Percentiles rank a stretch among this genome's conserved stretches.
phyloP scores from a whole-genome alignment of 2,888 invertebrate species.

The Acrocyrtus sp. region DNA sequence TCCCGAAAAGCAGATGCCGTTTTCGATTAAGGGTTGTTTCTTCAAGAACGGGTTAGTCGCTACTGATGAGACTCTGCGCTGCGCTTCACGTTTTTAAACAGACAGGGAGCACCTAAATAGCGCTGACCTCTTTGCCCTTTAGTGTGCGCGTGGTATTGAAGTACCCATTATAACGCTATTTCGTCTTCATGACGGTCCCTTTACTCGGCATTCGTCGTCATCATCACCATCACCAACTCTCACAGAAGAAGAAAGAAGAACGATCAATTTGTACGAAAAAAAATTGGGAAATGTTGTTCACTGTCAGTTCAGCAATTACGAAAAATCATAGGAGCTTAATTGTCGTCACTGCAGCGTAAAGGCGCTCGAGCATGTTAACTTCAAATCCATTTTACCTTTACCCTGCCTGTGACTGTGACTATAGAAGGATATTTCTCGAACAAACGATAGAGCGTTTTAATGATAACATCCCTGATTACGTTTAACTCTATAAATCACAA shows the following conservation, averaged over 20 bases:
- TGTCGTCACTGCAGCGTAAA: neutral
- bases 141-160: neutral
- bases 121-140: slow-evolving; percentile 36
- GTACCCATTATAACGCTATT: neutral
- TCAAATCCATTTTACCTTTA: neutral
- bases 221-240: slow-evolving; percentile 20
- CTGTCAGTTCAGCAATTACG: slow-evolving; percentile 37
- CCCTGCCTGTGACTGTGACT: too few species aligned
- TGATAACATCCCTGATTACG: neutral
- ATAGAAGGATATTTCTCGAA: too few species aligned
- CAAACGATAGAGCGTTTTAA: neutral
- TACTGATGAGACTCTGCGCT: slow-evolving; percentile 22
- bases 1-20: neutral
- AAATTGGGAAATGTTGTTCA: slow-evolving; percentile 37
- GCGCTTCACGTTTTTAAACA: slow-evolving; percentile 29
- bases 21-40: slow-evolving; percentile 14
- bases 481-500: neutral
- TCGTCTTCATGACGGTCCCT: neutral
- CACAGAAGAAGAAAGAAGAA: slow-evolving; percentile 5
- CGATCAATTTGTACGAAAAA: slow-evolving; percentile 14
- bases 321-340: slow-evolving; percentile 3
- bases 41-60: slow-evolving; percentile 14
- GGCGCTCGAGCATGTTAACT: neutral
- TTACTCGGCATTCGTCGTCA: slow-evolving; percentile 1
- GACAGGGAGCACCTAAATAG: slow-evolving; percentile 25